Percentiles rank a stretch among this genome's conserved stretches.
phyloP scores from a whole-genome alignment of 2,113 vertebrate genomes.

The Choloepus hoffmanni region DNA sequence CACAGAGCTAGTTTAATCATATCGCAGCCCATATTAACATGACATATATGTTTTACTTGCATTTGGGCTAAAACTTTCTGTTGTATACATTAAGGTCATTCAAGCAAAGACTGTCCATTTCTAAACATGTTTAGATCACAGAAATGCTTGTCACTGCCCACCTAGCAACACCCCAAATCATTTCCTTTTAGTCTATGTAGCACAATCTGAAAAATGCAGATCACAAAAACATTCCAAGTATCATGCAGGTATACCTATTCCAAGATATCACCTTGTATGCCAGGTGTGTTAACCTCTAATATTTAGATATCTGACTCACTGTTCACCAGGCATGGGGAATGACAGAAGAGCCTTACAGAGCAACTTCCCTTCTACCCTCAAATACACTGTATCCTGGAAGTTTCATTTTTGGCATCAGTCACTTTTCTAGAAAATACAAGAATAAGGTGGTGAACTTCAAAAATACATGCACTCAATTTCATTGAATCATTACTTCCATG shows the following conservation, averaged over 20 bases:
- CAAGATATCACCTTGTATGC: neutral
- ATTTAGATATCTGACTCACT: constrained; percentile 22
- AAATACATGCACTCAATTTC: neutral
- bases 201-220: constrained; percentile 51
- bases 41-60: neutral
- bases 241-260: neutral
- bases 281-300: neutral
- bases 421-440: constrained; percentile 36
- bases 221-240: neutral
- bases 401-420: neutral
- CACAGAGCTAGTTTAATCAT: neutral
- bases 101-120: constrained; percentile 46
- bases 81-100: constrained; percentile 31
- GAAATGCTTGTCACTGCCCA: constrained; percentile 28
- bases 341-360: neutral
- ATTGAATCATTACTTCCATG: constrained; percentile 15
- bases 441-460: neutral
- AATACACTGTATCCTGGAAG: neutral
- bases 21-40: neutral
- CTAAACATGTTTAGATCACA: constrained; percentile 41
- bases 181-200: constrained; percentile 61
- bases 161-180: neutral
- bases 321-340: neutral
- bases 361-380: neutral
- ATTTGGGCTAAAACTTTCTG: neutral